Percentiles rank a stretch among this genome's conserved stretches.
Conservation (phyloP, 2,113 vertebrate species). For the Tachysurus fulvidraco region DNA sequence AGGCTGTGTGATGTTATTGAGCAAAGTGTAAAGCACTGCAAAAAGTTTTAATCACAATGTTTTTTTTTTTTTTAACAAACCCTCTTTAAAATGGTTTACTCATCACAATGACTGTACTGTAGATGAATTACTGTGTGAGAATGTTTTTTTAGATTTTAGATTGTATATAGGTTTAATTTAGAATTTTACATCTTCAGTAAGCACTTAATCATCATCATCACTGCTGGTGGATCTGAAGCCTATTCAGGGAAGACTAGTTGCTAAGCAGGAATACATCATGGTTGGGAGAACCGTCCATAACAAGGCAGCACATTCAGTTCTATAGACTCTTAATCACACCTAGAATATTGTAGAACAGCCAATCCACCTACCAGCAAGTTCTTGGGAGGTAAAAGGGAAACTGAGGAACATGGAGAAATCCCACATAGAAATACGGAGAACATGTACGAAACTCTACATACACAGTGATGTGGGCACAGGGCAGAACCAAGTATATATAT, state of each 20-base stretch:
- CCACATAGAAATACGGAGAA: not conserved
- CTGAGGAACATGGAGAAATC: not conserved
- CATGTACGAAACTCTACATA: not conserved
- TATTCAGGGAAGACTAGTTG: not conserved
- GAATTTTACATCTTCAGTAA: not conserved
- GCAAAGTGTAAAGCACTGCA: not conserved
- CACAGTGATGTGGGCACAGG: not conserved
- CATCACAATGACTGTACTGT: not conserved
- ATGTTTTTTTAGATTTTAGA: not conserved
- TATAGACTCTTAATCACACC: not conserved
- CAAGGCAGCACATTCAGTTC: not conserved
- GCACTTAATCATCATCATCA: not conserved
- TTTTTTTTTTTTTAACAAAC: not conserved
- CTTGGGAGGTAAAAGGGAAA: not conserved
- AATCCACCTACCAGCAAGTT: not conserved
- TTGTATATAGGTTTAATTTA: not conserved
- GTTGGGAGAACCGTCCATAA: not conserved
- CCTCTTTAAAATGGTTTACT: not conserved
- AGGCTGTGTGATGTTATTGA: not conserved
- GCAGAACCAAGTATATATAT: not conserved
- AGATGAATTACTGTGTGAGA: not conserved
- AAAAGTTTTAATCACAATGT: not conserved
- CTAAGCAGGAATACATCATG: not conserved
- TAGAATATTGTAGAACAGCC: not conserved
- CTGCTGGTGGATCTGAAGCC: not conserved